phyloP scores from a whole-genome alignment of 2,797 vertebrate species.

The Antennarius maculatus region DNA sequence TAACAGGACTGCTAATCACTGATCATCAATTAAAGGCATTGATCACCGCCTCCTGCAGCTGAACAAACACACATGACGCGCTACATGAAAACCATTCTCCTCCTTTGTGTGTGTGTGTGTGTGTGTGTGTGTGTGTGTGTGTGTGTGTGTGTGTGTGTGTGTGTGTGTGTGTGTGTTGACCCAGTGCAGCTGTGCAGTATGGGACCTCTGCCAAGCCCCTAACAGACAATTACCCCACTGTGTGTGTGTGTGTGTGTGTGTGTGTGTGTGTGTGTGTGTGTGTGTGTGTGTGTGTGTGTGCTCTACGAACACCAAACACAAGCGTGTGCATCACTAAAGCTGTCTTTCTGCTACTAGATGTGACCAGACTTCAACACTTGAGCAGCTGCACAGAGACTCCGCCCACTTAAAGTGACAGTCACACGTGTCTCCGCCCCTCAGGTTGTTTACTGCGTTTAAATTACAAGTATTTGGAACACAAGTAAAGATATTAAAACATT shows the following conservation, averaged over 20 bases:
- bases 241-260: conserved; percentile 60
- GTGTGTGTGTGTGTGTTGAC: conserved; percentile 48
- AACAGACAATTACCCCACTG: conserved; percentile 78
- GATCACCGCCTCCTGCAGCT: conserved; percentile 26
- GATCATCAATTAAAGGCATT: not conserved
- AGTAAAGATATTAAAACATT: no score
- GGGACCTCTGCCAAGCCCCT: conserved; percentile 71
- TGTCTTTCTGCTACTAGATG: conserved; percentile 69
- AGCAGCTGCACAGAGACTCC: conserved; percentile 62
- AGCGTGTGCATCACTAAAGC: conserved; percentile 57
- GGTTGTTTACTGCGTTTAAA: no score
- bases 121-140: conserved; percentile 38
- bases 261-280: conserved; percentile 50
- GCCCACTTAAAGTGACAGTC: conserved; percentile 66
- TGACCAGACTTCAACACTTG: conserved; percentile 71
- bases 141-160: conserved; percentile 36
- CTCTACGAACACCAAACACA: conserved; percentile 37
- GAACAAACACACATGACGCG: conserved; percentile 30
- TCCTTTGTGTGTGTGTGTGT: conserved; percentile 22
- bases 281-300: conserved; percentile 50
- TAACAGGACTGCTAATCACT: not conserved
- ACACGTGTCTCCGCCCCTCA: not conserved
- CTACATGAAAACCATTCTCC: not conserved
- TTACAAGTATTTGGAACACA: no score
- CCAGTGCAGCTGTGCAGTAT: conserved; percentile 74